Conservation (phyloP, 2,113 vertebrate species). For the Pithys albifrons region DNA sequence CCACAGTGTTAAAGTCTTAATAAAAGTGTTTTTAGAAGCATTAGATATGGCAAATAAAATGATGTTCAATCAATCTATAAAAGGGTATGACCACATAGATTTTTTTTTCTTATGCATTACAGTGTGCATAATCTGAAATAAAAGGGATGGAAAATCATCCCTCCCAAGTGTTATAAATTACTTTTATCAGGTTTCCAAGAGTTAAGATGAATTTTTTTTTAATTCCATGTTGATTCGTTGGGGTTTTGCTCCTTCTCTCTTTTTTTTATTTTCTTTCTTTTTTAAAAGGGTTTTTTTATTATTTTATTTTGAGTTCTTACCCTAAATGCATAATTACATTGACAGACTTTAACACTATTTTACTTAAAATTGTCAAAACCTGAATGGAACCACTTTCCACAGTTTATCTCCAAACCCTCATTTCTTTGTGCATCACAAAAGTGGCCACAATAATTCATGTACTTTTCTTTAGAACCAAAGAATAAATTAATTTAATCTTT, state of each 20-base stretch:
- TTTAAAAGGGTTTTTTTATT: neutral
- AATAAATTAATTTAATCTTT: neutral
- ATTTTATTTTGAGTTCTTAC: neutral
- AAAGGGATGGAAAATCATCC: neutral
- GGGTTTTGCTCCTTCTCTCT: neutral
- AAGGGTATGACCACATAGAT: neutral
- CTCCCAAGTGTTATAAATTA: neutral
- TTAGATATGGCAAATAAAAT: neutral
- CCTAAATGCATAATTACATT: neutral
- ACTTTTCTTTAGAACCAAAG: neutral
- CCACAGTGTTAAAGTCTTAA: neutral
- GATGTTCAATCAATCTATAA: neutral
- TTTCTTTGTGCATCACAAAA: neutral
- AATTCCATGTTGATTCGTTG: neutral
- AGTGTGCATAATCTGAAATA: neutral
- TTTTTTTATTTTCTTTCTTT: fast-evolving
- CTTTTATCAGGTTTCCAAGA: neutral
- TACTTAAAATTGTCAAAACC: neutral
- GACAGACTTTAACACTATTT: neutral
- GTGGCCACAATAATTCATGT: neutral
- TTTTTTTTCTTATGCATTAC: neutral
- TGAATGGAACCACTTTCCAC: neutral
- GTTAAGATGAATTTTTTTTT: neutral
- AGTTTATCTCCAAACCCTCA: neutral
- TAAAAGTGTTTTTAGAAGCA: neutral